Evolutionary conservation across 2,888 invertebrate species (phyloP), one percentile per base, ranked within the genome.

Genomic region (Apantesis nais): DNA sequence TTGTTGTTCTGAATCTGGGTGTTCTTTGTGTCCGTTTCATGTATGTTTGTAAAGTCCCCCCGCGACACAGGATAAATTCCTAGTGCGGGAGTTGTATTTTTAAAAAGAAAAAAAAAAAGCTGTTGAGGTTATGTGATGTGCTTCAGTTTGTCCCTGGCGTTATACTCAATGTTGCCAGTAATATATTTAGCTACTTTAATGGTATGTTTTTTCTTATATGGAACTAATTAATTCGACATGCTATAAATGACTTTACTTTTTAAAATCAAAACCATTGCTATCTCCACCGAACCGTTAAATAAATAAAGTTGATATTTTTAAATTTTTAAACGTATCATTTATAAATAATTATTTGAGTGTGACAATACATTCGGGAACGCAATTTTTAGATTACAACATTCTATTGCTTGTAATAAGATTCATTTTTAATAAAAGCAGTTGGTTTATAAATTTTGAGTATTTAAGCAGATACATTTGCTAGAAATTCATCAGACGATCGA

Each of bases 401-500:
- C 8, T 3, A 0, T 0, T 0, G 0, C 5, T 22, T 0, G 0
- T 0, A 0, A 0, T 66, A 70, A 62, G 25, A 65, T 79, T 62
- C 31, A 34, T 22, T 55, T 62, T 71, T 58, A 48, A 1, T 31
- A 25, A 37, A 14, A 29, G 8, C 8, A 8, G 0, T 22, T 3
- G 11, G 25, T 52, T 62, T 58, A 9, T 12, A 16, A 25, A 44
- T 25, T 70, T 72, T 55, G 58, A 22, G 73, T 84, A 85, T 89
- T 86, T 85, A 89, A 87, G 84, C 64, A 39, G 48, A 19, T 61
- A 22, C 22, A 55, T 61, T 55, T 31, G 29, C 25, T 3, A 34
- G 5, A 11, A 37, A 60, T 68, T 39, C 68, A 85, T 85, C 86
- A 92, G 90, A 90, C 87, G 91, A 87, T 83, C 85, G 83, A 84